Base-by-base conservation (phyloP, 2,888 invertebrate species). In the Stomorhina lunata region DNA sequence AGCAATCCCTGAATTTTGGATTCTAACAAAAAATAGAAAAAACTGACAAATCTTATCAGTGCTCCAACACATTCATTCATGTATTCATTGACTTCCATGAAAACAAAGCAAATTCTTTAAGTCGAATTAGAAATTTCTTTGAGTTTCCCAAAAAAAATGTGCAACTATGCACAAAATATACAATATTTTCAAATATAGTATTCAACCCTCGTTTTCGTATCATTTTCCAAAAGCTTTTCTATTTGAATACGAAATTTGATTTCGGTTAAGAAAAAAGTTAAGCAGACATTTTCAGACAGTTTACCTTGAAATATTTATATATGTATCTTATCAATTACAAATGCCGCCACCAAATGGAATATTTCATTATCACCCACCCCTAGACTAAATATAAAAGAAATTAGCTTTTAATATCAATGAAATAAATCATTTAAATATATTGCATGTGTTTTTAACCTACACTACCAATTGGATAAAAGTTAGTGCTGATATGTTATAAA, bases 1-100 rank as follows among this genome's bases (percentile, higher is more conserved):
- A 40, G 63, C 40, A 57, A 65, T 40, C 66, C 71, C 29, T 63
- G 17, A 40, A 40, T 50, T 53, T 61, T 10, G 40, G 29, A 2
- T 20, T 37, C 43, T 45, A 71, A 50, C 40, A 9, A 57, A 69
- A 25, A 63, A 9, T 40, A 43, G 45, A 17, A 71, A 65, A 55
- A 40, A 17, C 20, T 68, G 53, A 55, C 71, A 69, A 73, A 59
- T 80, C 80, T 83, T 84, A 84, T 84, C 84, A 79, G 66, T 80
- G 53, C 43, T 32, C 22, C 50, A 61, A 48, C 75, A 72, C 76
- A 73, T 40, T 48, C 48, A 77, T 40, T 43, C 40, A n/a, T n/a
- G n/a, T n/a, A n/a, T n/a, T n/a, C n/a, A n/a, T n/a, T n/a, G n/a
- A n/a, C n/a, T n/a, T n/a, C 5, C 20, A 55, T 25, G 25, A 43